These are phyloP conservation scores for Misgurnus mizolepis DNA, from an alignment of 2,113 vertebrate species.

Conservation along the genomic window DNA sequence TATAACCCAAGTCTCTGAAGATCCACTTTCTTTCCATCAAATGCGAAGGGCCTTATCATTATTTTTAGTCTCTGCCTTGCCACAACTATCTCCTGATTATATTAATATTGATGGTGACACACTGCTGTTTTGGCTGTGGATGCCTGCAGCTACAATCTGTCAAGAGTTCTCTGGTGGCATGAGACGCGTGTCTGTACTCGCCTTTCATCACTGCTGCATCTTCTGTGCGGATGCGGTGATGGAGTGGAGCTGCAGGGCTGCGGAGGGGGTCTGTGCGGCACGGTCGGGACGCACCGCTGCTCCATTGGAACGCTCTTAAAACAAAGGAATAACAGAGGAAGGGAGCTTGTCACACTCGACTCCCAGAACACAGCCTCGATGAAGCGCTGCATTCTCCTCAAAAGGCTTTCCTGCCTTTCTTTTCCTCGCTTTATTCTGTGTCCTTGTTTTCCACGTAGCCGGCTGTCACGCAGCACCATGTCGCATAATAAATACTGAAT, in stretches of 20 bases:
- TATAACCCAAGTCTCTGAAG: conserved; percentile 1
- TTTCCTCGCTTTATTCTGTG: conserved; percentile 7
- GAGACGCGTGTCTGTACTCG: conserved; percentile 54
- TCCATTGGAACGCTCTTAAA: conserved; percentile 38
- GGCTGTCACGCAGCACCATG: conserved; percentile 25
- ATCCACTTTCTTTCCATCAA: neutral
- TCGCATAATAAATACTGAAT: conserved; percentile 30
- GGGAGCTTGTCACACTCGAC: conserved; percentile 15
- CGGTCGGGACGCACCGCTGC: conserved; percentile 9
- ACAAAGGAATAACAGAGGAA: conserved; percentile 16
- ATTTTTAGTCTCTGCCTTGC: neutral
- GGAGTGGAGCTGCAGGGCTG: conserved; percentile 70
- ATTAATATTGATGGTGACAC: conserved; percentile 45
- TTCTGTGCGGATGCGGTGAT: conserved; percentile 71
- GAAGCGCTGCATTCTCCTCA: neutral
- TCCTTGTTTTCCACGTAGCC: conserved; percentile 24
- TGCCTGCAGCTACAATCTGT: conserved; percentile 66
- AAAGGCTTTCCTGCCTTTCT: neutral
- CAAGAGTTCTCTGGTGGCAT: conserved; percentile 54
- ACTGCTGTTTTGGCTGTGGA: conserved; percentile 38
- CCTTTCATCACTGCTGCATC: conserved; percentile 58
- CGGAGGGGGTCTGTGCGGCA: conserved; percentile 16
- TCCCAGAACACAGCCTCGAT: neutral
- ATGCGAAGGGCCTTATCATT: neutral
- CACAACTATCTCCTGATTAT: conserved; percentile 9